These are phyloP conservation scores for Charadrius vociferus DNA, from an alignment of 2,113 vertebrate genomes.

Conservation along the genomic window DNA sequence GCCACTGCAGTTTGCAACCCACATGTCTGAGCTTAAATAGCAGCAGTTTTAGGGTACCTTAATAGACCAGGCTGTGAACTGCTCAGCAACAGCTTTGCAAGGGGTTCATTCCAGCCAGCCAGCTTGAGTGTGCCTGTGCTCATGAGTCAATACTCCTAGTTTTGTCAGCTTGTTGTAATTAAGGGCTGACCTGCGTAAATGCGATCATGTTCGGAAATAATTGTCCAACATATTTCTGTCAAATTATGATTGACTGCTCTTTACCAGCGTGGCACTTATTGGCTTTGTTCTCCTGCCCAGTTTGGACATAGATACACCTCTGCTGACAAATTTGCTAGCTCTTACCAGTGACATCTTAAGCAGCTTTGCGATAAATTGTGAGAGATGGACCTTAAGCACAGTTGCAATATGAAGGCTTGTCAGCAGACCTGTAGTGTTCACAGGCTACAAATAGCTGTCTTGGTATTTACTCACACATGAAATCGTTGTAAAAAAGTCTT, in stretches of 20 bases:
- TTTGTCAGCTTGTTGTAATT: neutral
- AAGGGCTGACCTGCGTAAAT: neutral
- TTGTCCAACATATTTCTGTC: neutral
- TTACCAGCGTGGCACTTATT: neutral
- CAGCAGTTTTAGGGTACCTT: neutral
- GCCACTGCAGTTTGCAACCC: neutral
- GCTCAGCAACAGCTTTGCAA: neutral
- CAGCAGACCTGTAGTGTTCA: neutral
- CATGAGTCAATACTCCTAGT: neutral
- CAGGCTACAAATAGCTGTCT: neutral
- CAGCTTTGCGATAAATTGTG: neutral
- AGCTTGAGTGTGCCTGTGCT: neutral
- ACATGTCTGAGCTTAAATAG: neutral
- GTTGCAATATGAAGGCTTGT: neutral
- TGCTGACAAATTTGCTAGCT: neutral
- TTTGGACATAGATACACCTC: neutral
- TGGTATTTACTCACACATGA: neutral
- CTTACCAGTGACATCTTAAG: neutral
- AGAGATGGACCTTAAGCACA: neutral
- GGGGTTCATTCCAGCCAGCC: neutral
- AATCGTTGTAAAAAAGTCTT: neutral
- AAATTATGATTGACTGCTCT: neutral
- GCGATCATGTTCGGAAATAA: accelerated
- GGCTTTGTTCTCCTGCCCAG: neutral
- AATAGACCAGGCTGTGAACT: neutral